Evolutionary conservation across 1,140 invertebrate genomes (phyloP), one percentile per base, ranked within the genome.

Genomic region (Drosophila repletoides): DNA sequence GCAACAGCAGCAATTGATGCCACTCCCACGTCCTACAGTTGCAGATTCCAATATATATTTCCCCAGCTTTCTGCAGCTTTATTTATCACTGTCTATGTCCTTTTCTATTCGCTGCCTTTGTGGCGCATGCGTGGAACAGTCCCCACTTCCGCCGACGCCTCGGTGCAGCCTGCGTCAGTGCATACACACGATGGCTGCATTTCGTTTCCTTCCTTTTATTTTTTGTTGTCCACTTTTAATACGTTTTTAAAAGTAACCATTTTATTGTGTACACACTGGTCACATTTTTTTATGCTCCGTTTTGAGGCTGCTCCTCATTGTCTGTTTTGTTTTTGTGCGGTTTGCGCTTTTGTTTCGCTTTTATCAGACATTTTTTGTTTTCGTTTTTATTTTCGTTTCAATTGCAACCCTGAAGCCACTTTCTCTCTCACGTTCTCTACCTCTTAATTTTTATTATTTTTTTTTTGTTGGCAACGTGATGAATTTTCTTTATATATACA

Each of bases 291-390:
- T 24, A 19, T 15, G 17, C 29, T 34, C 15, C 19, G 14, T n/a
- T 29, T 5, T 46, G 3, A 1, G 19, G 12, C 55, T 36, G 9
- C 22, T 40, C 3, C 5, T 56, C n/a, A 1, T 45, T 45, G 36
- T 19, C 10, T 48, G 33, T 12, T 59, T 72, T 34, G 29, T 40
- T 36, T 49, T 49, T 19, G 5, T 59, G 34, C 28, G 15, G 24
- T 67, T 41, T 67, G 24, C 46, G 34, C 56, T 55, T 60, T 61
- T 56, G 71, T 48, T 45, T 6, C 19, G n/a, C 33, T 34, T 66
- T 80, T 71, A 61, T 69, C 59, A 3, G n/a, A 3, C 49, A 22
- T 28, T 63, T 68, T 81, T 81, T 81, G 67, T 81, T 81, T 80
- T 64, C 56, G 34, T 64, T 76, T 68, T 60, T 46, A 43, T 59